Evolutionary conservation across 2,113 vertebrate genomes (phyloP).

Genomic region (Brachypodius melanocephalos): DNA sequence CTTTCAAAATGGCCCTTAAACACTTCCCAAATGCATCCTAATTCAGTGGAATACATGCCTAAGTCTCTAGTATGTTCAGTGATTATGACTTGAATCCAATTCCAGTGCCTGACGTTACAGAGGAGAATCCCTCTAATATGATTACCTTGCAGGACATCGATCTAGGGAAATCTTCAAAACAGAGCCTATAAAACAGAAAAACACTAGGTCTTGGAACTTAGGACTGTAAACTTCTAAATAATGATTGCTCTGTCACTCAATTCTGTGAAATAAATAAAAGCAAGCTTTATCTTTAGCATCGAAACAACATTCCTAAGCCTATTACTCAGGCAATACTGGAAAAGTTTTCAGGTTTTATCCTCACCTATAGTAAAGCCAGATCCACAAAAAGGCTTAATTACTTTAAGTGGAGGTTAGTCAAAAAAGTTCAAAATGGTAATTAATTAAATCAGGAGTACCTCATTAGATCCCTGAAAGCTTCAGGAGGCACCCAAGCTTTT

Average conservation of each 20-base stretch:
- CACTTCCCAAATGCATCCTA: neutral
- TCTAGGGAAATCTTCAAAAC: neutral
- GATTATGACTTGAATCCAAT: conserved; percentile 3
- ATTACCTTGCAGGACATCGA: neutral
- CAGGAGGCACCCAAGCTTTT: neutral
- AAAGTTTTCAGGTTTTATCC: conserved; percentile 6
- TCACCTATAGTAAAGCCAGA: neutral
- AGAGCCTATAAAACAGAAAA: neutral
- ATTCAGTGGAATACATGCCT: neutral
- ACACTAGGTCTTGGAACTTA: neutral
- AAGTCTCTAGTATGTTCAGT: neutral
- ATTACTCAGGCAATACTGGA: neutral
- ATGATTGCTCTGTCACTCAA: neutral
- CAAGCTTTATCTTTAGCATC: neutral
- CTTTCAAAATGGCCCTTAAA: neutral
- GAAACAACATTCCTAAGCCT: neutral
- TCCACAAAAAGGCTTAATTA: conserved; percentile 19
- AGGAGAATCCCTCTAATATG: conserved; percentile 12
- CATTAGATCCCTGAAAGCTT: neutral
- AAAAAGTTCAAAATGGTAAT: neutral
- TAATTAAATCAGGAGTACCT: neutral
- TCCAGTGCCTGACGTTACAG: fast-evolving
- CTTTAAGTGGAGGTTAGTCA: neutral
- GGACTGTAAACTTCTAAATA: neutral
- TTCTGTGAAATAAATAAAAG: neutral